Percentiles rank a stretch among this genome's conserved stretches.
Evolutionary conservation across 1,140 invertebrate genomes (phyloP).

Genomic region (Drosophila tsacasi): DNA sequence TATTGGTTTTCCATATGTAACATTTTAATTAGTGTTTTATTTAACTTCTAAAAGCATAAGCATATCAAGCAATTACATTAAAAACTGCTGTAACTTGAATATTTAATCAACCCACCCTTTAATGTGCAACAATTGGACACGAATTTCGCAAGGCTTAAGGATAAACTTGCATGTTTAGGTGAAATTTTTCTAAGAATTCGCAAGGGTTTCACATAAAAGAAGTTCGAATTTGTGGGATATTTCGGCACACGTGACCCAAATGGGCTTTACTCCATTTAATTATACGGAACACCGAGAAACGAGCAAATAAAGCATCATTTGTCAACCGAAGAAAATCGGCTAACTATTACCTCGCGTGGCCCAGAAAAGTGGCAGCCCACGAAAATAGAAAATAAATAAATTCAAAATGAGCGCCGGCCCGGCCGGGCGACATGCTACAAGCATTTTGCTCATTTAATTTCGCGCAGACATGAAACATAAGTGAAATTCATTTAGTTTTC

Average conservation of each 20-base stretch:
- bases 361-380: slow-evolving; percentile 67
- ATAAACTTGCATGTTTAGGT: slow-evolving; percentile 59
- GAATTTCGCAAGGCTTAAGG: slow-evolving; percentile 19
- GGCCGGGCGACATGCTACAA: slow-evolving; percentile 66
- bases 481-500: slow-evolving; percentile 81
- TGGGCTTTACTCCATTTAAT: slow-evolving; percentile 63
- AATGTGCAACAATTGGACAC: slow-evolving; percentile 56
- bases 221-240: slow-evolving; percentile 34
- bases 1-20: background rate
- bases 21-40: no score
- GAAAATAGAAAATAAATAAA: slow-evolving; percentile 63
- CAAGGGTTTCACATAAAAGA: background rate
- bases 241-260: slow-evolving; percentile 61
- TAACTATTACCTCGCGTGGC: slow-evolving; percentile 72
- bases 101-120: background rate
- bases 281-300: slow-evolving; percentile 58
- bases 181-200: slow-evolving; percentile 39
- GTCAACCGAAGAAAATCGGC: slow-evolving; percentile 57
- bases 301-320: slow-evolving; percentile 67
- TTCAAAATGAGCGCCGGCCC: slow-evolving; percentile 32
- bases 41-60: no score
- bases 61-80: no score
- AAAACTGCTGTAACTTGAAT: background rate
- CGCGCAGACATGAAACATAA: slow-evolving; percentile 75
- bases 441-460: slow-evolving; percentile 80